Base-by-base conservation (phyloP, 2,888 invertebrate species). In the Caenorhabditis japonica region DNA sequence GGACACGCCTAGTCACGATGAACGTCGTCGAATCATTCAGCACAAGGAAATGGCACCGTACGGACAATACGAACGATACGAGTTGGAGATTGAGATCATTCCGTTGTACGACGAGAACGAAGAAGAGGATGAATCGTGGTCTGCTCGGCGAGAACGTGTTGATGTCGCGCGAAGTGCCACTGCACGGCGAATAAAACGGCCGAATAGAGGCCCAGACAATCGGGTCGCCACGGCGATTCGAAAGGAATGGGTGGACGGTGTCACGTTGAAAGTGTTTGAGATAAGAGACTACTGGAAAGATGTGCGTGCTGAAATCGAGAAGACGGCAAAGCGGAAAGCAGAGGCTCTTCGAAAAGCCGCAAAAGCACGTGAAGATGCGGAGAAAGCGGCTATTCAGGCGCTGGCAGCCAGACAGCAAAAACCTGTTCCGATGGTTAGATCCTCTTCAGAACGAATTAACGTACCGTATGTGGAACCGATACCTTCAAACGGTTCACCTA, bases 31-130 rank as follows among this genome's bases (percentile, higher is more conserved):
- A 5, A 81, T 85, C 19, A 64, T 85, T 27, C 76, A 64, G 10
- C 86, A 87, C 71, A 76, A 76, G 47, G 86, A 86, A 49, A 70
- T 84, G 69, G 82, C 84, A 33, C 86, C 85, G 10, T 82, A 82
- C 52, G 85, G 85, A 12, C 79, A 81, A 43, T 84, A 84, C 52
- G 84, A 85, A 44, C 59, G 81, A 47, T 84, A 84, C 60, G 53
- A 73, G 23, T 19, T 84, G 17, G 62, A 61, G 23, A 66, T 84
- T 46, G 76, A 85, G 46, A 73, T 77, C n/a, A 77, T 83, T 30
- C 72, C 77, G 13, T 41, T 84, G 21, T 77, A 84, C 33, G 76
- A 72, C n/a, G 81, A 73, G 12, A 34, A 33, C 41, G 81, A 76
- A 10, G 68, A 43, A 1, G 75, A 70, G 36, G 75, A 75, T 12